Conservation (phyloP, 2,797 vertebrate genomes). For the Australoheros facetus region DNA sequence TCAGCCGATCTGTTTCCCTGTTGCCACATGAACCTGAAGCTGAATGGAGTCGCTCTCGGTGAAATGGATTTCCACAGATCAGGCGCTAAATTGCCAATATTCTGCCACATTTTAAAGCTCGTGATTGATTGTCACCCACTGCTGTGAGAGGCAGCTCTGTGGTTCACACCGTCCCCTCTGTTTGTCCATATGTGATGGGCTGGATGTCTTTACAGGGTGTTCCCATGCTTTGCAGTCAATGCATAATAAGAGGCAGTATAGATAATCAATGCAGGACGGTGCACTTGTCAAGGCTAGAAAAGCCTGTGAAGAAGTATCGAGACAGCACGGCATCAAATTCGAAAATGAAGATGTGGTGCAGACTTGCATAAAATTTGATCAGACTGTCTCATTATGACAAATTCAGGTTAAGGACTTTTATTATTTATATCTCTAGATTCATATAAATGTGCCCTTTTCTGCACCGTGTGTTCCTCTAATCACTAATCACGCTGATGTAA, state of each 20-base stretch:
- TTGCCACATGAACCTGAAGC: conserved; percentile 2
- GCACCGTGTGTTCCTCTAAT: conserved; percentile 31
- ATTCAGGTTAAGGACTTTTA: conserved; percentile 4
- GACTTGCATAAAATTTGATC: conserved; percentile 1
- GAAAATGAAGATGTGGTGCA: background rate
- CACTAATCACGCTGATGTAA: conserved; percentile 39
- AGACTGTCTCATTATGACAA: background rate
- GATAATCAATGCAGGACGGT: background rate
- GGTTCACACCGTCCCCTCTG: background rate
- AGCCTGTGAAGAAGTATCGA: background rate
- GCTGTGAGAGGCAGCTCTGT: background rate
- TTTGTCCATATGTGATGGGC: conserved; percentile 3
- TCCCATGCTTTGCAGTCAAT: conserved; percentile 5
- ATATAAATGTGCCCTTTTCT: conserved; percentile 25
- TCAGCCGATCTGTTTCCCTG: conserved; percentile 1
- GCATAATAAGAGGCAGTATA: conserved; percentile 19
- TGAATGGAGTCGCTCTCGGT: background rate
- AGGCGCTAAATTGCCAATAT: background rate
- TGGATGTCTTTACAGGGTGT: conserved; percentile 1
- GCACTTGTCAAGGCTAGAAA: conserved; percentile 17
- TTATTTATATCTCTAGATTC: background rate
- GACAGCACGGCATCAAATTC: background rate
- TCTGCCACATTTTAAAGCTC: background rate
- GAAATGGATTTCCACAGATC: background rate
- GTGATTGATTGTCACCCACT: background rate